phyloP scores from a whole-genome alignment of 2,888 invertebrate species.

The Volucella zonaria region DNA sequence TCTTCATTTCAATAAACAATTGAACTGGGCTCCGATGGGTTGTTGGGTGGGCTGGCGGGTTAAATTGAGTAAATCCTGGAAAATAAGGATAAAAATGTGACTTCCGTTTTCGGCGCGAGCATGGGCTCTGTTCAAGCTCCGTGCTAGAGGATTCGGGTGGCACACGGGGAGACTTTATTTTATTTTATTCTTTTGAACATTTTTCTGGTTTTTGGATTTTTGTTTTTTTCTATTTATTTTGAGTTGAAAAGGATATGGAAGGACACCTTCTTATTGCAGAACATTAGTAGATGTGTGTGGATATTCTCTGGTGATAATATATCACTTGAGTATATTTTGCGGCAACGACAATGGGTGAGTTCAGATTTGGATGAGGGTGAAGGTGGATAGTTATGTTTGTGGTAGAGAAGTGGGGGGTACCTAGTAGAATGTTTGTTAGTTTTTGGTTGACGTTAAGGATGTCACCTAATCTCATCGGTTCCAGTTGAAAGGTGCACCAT shows the following conservation, averaged over 20 bases:
- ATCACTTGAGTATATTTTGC: conserved; percentile 62
- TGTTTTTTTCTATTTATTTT: conserved; percentile 12
- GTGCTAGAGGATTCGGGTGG: neutral
- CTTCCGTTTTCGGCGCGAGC: conserved; percentile 38
- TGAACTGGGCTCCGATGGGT: conserved; percentile 1
- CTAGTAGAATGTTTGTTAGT: conserved; percentile 45
- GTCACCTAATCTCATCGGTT: conserved; percentile 73
- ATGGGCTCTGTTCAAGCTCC: neutral
- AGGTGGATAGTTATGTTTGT: neutral
- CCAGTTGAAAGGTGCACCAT: conserved; percentile 69
- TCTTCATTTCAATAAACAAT: conserved; percentile 60
- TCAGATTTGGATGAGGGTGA: no score
- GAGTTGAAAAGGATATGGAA: neutral
- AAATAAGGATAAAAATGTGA: conserved; percentile 70
- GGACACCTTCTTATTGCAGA: conserved; percentile 51
- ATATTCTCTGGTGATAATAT: conserved; percentile 58
- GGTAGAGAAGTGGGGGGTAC: conserved; percentile 1
- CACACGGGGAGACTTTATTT: conserved; percentile 39
- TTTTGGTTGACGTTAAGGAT: conserved; percentile 66
- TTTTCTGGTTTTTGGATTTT: conserved; percentile 27
- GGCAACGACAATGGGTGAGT: conserved; percentile 27
- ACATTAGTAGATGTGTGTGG: conserved; percentile 32
- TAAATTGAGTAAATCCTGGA: conserved; percentile 48
- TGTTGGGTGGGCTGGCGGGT: neutral
- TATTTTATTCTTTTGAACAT: conserved; percentile 61